phyloP scores from a whole-genome alignment of 1,140 invertebrate species.

The Saccostrea glomerata region DNA sequence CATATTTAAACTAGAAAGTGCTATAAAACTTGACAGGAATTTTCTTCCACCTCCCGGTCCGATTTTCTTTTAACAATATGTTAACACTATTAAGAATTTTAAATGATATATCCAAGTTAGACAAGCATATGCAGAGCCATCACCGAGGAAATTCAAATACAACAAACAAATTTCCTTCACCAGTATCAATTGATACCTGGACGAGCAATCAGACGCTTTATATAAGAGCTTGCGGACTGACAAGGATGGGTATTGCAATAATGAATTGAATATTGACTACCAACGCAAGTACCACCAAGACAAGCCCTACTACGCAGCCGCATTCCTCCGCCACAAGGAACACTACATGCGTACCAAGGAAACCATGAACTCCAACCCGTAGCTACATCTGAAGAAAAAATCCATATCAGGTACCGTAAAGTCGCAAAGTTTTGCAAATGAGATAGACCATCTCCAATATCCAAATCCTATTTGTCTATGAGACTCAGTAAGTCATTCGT shows the following conservation, averaged over 20 bases:
- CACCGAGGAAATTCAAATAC: not conserved
- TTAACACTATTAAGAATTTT: not conserved
- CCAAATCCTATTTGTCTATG: too few species aligned
- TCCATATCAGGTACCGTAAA: not conserved
- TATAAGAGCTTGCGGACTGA: not conserved
- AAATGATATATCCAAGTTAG: conserved; percentile 25
- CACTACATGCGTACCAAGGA: conserved; percentile 23
- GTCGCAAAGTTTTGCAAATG: too few species aligned
- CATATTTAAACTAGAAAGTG: too few species aligned
- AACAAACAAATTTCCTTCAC: not conserved
- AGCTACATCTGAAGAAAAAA: not conserved
- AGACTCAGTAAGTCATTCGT: too few species aligned
- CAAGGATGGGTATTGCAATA: conserved; percentile 3
- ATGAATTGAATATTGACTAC: not conserved
- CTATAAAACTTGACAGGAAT: too few species aligned
- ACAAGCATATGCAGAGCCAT: not conserved
- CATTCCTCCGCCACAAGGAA: conserved; percentile 19
- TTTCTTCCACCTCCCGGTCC: too few species aligned
- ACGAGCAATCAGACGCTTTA: not conserved
- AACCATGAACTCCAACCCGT: not conserved
- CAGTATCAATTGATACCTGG: not conserved
- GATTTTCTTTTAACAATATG: not conserved
- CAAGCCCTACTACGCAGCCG: not conserved
- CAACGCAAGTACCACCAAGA: not conserved
- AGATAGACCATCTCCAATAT: too few species aligned